A percentile compares a stretch with the other conserved stretches of the same genome.
Conservation (phyloP, 2,888 invertebrate species). For the Callyntrura guangdongensis region DNA sequence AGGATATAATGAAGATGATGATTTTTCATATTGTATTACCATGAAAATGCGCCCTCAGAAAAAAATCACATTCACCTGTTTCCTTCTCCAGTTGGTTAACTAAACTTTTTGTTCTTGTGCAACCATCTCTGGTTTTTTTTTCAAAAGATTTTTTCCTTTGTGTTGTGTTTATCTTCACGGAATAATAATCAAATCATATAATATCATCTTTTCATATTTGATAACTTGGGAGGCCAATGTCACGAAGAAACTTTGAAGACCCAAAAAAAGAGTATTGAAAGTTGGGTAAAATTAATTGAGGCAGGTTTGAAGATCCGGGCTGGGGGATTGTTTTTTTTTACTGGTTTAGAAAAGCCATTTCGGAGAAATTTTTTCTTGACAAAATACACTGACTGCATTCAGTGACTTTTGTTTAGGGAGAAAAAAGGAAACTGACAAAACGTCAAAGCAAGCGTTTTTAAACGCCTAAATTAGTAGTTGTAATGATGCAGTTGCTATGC, state of each 20-base stretch:
- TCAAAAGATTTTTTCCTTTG: background rate
- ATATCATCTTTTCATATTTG: slow-evolving; percentile 7
- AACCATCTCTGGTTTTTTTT: slow-evolving; percentile 9
- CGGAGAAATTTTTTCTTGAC: no score
- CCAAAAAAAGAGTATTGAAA: background rate
- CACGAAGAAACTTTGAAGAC: background rate
- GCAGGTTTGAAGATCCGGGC: no score
- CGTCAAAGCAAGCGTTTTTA: background rate
- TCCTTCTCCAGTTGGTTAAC: background rate
- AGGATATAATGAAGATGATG: slow-evolving; percentile 64
- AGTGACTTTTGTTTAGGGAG: background rate
- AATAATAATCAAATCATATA: slow-evolving; percentile 30
- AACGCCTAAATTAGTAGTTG: slow-evolving; percentile 13
- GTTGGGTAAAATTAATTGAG: background rate
- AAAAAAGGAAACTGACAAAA: background rate
- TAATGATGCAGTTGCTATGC: slow-evolving; percentile 6
- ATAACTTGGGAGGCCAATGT: background rate
- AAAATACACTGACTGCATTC: no score
- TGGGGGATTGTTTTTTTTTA: no score
- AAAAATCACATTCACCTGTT: background rate
- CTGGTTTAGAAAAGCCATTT: no score
- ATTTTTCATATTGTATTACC: slow-evolving; percentile 72
- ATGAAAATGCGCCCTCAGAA: slow-evolving; percentile 57
- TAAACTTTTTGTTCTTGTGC: slow-evolving; percentile 27
- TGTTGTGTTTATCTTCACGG: background rate